Base-by-base conservation (phyloP, 2,797 vertebrate species). In the Sebastes paucispinis region DNA sequence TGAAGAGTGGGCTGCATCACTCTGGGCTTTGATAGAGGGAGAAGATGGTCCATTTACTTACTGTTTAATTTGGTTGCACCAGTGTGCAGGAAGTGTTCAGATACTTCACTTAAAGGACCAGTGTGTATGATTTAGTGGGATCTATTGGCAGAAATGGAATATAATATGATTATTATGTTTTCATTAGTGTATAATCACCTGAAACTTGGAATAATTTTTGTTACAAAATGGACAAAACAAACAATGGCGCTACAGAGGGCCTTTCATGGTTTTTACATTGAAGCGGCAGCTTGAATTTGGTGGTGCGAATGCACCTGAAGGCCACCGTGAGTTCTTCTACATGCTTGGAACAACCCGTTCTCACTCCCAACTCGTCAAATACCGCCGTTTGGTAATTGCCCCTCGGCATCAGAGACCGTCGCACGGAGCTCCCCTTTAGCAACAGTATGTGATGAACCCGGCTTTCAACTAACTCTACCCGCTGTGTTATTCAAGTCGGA, bases 51-150 rank as follows among this genome's bases (percentile, higher is more conserved):
- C 72, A 52, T 81, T 72, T 69, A 67, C n/a, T 79, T 16, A 1
- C 73, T 39, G 47, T 78, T 88, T 75, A 76, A 84, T 82, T 81
- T 88, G 75, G 34, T 73, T 81, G 89, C 59, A n/a, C 58, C 66
- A 68, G 66, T 68, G 66, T 31, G 25, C 52, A 54, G n/a, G 52
- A 54, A 54, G 52, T 54, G n/a, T 54, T 54, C n/a, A 54, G 31
- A 34, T 63, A 6, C 31, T 34, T n/a, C 3, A n/a, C 31, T 24
- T 36, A 36, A 36, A 36, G n/a, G 62, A 22, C 20, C 60, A 36
- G 60, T 22, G 34, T 25, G 34, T 24, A 12, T 8, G 8, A 50
- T 7, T 47, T 10, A 4, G 64, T 9, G 16, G 8, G 24, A 18
- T 65, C 63, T 18, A 25, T 65, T 27, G 36, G 16, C 36, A 18